Evolutionary conservation across 1,140 invertebrate species (phyloP).

Genomic region (Drosophila lacertosa): DNA sequence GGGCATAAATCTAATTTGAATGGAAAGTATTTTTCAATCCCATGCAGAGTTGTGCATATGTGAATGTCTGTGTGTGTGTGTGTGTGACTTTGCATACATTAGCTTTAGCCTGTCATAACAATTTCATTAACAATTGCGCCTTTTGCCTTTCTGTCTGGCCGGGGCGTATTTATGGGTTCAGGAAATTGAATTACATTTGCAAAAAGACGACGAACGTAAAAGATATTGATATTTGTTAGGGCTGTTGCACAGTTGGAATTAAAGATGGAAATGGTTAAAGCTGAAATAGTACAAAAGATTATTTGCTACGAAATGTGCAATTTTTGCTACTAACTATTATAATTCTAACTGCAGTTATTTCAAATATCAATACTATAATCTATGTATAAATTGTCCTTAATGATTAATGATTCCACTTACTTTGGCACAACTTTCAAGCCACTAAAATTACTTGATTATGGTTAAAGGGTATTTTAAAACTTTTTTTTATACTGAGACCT

Average conservation of each 20-base stretch:
- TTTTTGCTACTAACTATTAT: too few species aligned
- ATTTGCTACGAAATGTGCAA: too few species aligned
- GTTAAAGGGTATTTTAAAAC: too few species aligned
- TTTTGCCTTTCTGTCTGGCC: conserved; percentile 43
- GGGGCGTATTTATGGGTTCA: conserved; percentile 61
- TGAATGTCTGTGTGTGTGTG: conserved; percentile 1
- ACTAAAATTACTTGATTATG: too few species aligned
- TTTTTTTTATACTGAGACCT: too few species aligned
- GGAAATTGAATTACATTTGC: conserved; percentile 72
- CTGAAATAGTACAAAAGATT: too few species aligned
- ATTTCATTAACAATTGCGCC: conserved; percentile 68
- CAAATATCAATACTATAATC: too few species aligned
- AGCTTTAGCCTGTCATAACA: conserved; percentile 66
- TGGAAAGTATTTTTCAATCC: conserved; percentile 41
- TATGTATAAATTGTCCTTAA: too few species aligned
- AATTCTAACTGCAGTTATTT: too few species aligned
- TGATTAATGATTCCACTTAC: too few species aligned
- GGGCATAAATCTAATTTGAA: conserved; percentile 70
- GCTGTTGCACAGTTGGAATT: neutral
- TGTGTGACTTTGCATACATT: conserved; percentile 35
- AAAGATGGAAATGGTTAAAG: too few species aligned
- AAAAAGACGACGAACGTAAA: conserved; percentile 41
- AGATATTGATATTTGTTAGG: conserved; percentile 27
- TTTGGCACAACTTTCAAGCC: too few species aligned
- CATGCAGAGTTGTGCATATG: neutral